Base-by-base conservation (phyloP, 2,113 vertebrate genomes). In the Origma solitaria region DNA sequence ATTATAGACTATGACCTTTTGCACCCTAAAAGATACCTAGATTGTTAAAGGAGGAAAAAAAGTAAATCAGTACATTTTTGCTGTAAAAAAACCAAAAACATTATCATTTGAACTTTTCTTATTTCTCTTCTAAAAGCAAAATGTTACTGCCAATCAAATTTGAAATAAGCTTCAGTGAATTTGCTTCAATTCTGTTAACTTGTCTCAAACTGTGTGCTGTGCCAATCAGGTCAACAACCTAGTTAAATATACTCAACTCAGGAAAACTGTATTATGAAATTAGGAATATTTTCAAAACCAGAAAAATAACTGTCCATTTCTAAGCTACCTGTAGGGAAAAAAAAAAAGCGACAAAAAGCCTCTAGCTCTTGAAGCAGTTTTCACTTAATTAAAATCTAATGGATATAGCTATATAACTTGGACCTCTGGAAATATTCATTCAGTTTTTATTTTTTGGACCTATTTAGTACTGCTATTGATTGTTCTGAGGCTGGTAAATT, bases 331-430 rank as follows among this genome's bases (percentile, higher is more conserved):
- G 54, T 85, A 56, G 11, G 23, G 69, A 87, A 68, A 90, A 94
- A 69, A 58, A 19, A 12, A 27, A 13, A 44, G 40, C 19, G 19
- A 57, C n/a, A 90, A 93, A 88, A 95, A 86, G 1, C 60, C 44
- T 88, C 80, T 90, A 50, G 27, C 31, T 87, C 54, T 77, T 93
- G 78, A 96, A 37, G 79, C 38, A 92, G 37, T 60, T 91, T 96
- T 95, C 56, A 79, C 21, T 90, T 86, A 92, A 90, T 96, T 78
- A 93, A 95, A 82, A 78, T 94, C 33, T 69, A 84, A 92, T 79
- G 19, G 79, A 45, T 78, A 68, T 89, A 77, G n/a, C 72, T 93
- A 45, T 78, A 68, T 89, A 77, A 33, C 72, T 93, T 94, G 42
- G 66, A 93, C 27, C 37, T 90, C 70, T 91, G 73, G 80, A 96